Conservation (phyloP, 2,113 vertebrate genomes). For the Colistium nudipinnis region DNA sequence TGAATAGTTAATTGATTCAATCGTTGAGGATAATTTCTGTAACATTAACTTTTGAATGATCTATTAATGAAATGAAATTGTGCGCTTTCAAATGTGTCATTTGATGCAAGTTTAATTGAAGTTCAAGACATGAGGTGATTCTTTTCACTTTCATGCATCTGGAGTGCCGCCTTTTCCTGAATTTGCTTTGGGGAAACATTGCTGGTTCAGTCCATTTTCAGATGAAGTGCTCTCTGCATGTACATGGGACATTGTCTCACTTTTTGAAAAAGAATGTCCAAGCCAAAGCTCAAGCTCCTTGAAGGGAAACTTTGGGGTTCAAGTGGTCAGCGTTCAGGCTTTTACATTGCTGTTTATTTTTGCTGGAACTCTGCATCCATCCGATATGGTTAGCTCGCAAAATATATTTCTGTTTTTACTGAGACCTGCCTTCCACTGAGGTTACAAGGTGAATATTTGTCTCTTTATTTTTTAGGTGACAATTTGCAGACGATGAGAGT, state of each 20-base stretch:
- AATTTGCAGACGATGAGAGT: background rate
- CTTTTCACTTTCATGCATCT: background rate
- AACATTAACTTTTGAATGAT: too few relatives aligned
- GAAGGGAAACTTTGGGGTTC: background rate
- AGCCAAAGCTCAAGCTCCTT: background rate
- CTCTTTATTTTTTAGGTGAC: conserved; percentile 19
- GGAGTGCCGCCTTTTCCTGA: background rate
- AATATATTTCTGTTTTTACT: conserved; percentile 13
- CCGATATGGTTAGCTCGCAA: background rate
- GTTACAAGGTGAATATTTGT: conserved; percentile 14
- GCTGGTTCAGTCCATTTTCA: background rate
- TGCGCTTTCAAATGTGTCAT: background rate
- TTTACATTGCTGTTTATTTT: conserved; percentile 26
- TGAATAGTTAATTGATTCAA: too few relatives aligned
- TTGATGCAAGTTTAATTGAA: background rate
- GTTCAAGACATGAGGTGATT: background rate
- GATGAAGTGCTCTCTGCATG: background rate
- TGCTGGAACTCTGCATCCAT: background rate
- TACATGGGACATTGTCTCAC: background rate
- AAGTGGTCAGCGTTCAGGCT: conserved; percentile 35
- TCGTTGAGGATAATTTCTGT: too few relatives aligned
- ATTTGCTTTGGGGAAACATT: conserved; percentile 3
- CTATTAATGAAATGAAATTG: too few relatives aligned
- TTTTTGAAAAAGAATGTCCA: conserved; percentile 14
- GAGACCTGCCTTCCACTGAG: conserved; percentile 9